These are phyloP conservation scores for Lysiphlebus fabarum DNA, from an alignment of 1,140 invertebrate genomes.

Conservation along the genomic window DNA sequence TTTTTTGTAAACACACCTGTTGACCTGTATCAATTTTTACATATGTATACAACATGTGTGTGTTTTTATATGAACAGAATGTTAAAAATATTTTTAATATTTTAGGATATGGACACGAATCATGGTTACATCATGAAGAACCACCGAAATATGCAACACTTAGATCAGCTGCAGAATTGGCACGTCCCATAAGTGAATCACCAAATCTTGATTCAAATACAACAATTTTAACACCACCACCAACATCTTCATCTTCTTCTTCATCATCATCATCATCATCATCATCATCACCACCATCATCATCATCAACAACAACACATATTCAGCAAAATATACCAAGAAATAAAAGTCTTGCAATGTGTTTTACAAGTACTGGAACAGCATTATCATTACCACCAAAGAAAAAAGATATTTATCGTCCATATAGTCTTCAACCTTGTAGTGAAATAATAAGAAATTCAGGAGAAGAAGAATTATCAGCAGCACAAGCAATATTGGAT, in stretches of 20 bases:
- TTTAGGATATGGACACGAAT: conserved; percentile 52
- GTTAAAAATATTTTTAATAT: conserved; percentile 17
- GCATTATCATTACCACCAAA: conserved; percentile 78
- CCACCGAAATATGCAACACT: conserved; percentile 67
- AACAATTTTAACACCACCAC: too few species aligned
- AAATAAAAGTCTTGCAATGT: conserved; percentile 71
- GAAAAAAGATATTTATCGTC: conserved; percentile 84
- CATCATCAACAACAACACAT: neutral
- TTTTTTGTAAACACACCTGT: too few species aligned
- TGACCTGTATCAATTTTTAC: too few species aligned
- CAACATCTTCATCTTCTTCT: conserved; percentile 3
- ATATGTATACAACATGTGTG: too few species aligned
- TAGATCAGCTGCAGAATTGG: conserved; percentile 59
- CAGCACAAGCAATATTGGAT: conserved; percentile 82
- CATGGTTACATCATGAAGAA: conserved; percentile 53
- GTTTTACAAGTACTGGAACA: conserved; percentile 78
- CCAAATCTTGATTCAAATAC: conserved; percentile 20
- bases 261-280: conserved; percentile 19
- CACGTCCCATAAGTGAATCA: conserved; percentile 36
- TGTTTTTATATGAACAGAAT: neutral
- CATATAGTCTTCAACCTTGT: conserved; percentile 74
- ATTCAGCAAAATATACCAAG: conserved; percentile 44
- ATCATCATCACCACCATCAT: conserved; percentile 23
- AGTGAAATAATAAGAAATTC: conserved; percentile 60
- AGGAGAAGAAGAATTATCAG: conserved; percentile 75